phyloP scores from a whole-genome alignment of 2,888 invertebrate genomes.

The Athrips mouffetella region DNA sequence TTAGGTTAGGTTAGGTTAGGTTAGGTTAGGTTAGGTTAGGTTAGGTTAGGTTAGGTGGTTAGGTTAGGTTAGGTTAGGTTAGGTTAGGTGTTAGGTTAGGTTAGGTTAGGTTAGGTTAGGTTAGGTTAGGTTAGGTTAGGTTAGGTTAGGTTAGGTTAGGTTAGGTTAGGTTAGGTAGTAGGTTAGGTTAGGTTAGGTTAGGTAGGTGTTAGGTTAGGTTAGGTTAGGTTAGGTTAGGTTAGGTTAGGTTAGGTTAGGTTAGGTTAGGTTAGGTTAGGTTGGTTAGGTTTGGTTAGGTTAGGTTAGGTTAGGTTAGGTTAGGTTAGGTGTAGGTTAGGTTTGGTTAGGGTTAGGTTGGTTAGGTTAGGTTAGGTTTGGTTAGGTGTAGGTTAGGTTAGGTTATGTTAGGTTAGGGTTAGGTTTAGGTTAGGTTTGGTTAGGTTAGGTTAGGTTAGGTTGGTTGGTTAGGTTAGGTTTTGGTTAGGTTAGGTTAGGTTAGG shows the following conservation, averaged over 20 bases:
- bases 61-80: slow-evolving; percentile 25
- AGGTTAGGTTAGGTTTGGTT: slow-evolving; percentile 23
- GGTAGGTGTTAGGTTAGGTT: slow-evolving; percentile 27
- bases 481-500: slow-evolving; percentile 23
- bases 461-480: slow-evolving; percentile 22
- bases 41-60: slow-evolving; percentile 18
- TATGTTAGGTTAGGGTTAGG: slow-evolving; percentile 22
- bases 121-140: slow-evolving; percentile 25
- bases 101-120: slow-evolving; percentile 26
- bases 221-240: slow-evolving; percentile 20
- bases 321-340: slow-evolving; percentile 19
- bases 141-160: slow-evolving; percentile 25
- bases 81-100: slow-evolving; percentile 23
- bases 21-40: slow-evolving; percentile 16
- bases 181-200: slow-evolving; percentile 29
- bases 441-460: slow-evolving; percentile 23
- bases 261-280: slow-evolving; percentile 23
- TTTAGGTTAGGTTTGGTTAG: slow-evolving; percentile 23
- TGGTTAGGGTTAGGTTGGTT: slow-evolving; percentile 20
- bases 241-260: slow-evolving; percentile 25
- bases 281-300: slow-evolving; percentile 21
- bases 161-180: slow-evolving; percentile 26
- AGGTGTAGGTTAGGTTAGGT: slow-evolving; percentile 24
- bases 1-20: slow-evolving; percentile 19
- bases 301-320: slow-evolving; percentile 21